Evolutionary conservation across 2,113 vertebrate genomes (phyloP), one percentile per base, ranked within the genome.

Genomic region (Camelus bactrianus): DNA sequence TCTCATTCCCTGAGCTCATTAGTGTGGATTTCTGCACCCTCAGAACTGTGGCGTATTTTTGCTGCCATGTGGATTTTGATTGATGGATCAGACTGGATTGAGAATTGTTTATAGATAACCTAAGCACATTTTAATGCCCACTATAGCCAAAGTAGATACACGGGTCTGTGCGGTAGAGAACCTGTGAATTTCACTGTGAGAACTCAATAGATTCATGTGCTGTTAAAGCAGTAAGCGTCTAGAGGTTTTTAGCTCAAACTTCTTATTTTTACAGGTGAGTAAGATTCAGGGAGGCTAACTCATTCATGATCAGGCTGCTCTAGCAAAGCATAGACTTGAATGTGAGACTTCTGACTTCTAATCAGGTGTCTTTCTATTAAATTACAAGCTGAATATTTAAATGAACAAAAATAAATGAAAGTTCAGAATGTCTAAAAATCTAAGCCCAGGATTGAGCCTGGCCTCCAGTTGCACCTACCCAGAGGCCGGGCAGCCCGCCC

Each of bases 401-500:
- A 42, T 54, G 54, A 95, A 16, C 32, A 30, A 9, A 38, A 52
- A 46, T 38, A 26, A 48, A 32, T 46, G 52, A 30, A 26, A 52
- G 58, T 35, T 88, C 7, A 52, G 13, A 46, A 35, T 13, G 5
- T 48, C 70, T 32, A 20, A 70, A 32, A 6, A 14, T 42, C 24
- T 30, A 52, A 67, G 19, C n/a, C 0, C 20, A 54, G 7, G 7
- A 16, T 26, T 28, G 54, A 38, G 30, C 62, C 30, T 50, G 38
- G 24, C 38, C 6, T 60, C 38, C 8, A 7, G 16, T 38, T 26
- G 77, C 52, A 9, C 19, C 50, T 62, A 17, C 69, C 82, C 3
- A 26, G 70, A 67, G 14, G 12, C 15, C 0, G 0, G 4, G 14
- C 0, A 0, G 0, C 1, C 2, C 0, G 0, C 56, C 14, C 0